A percentile compares a stretch with the other conserved stretches of the same genome.
Conservation (phyloP, 2,113 vertebrate genomes). For the Microcebus jonahi region DNA sequence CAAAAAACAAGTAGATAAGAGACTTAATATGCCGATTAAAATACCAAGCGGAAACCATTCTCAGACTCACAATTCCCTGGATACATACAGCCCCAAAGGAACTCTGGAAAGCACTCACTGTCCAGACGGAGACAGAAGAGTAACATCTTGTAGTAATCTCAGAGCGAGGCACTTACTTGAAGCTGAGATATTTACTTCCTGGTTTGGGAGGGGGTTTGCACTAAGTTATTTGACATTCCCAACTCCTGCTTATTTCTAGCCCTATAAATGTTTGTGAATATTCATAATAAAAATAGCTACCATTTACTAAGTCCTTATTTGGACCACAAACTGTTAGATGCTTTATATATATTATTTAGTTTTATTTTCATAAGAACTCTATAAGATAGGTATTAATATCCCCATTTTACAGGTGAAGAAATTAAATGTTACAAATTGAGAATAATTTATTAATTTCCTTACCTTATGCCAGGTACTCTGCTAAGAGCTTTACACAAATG, state of each 20-base stretch:
- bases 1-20: constrained; percentile 65
- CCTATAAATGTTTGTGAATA: background rate
- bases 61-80: constrained; percentile 73
- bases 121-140: background rate
- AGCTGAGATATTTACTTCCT: background rate
- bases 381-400: background rate
- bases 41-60: constrained; percentile 80
- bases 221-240: background rate
- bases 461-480: background rate
- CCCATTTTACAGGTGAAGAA: background rate
- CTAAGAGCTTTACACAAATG: background rate
- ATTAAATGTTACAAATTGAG: background rate
- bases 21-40: constrained; percentile 77
- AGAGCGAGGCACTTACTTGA: background rate
- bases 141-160: background rate
- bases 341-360: background rate
- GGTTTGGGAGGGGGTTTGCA: background rate
- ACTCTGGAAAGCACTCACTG: background rate
- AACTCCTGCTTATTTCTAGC: background rate
- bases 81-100: background rate
- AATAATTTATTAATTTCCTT: background rate
- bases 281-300: background rate
- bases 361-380: background rate
- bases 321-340: background rate
- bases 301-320: background rate